Base-by-base conservation (phyloP, 2,797 vertebrate genomes). In the Muscicapa striata region DNA sequence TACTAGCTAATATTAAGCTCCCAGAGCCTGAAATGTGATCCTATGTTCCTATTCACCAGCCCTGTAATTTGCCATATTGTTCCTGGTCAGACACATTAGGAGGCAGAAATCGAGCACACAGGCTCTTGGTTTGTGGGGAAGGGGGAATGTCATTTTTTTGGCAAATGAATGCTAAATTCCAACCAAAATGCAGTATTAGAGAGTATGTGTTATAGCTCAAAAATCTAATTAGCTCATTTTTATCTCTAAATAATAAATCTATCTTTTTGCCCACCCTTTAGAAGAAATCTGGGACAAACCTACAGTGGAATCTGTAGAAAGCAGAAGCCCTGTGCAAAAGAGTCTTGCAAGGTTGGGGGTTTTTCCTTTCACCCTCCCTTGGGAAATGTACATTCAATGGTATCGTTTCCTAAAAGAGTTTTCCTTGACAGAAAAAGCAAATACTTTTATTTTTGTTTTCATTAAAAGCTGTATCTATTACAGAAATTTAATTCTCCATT, bases 401-500 rank as follows among this genome's bases (percentile, higher is more conserved):
- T 78, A 72, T 72, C 2, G 11, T 74, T 92, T 89, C 72, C 77
- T 95, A 58, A 82, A 91, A 87, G 64, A 68, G 24, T 75, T 87
- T 85, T 93, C 51, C 58, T 85, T 89, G 72, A 52, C 84, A 93
- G 85, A 70, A 75, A 68, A 90, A 83, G 21, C 54, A 83, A 72
- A 63, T 17, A 46, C 13, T 48, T 59, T 41, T 82, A 73, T 86
- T 81, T 34, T 68, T 54, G 38, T 49, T 59, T 8, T 38, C 5
- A 3, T 91, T 87, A 74, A 67, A 85, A 93, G 59, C 68, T 54
- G 41, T 90, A 91, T 91, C 77, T 90, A 27, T 87, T 91, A 64
- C 46, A 79, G 78, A 81, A 84, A 85, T 94, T 62, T 91, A 79
- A 94, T 93, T 95, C 73, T 89, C 69, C 85, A 59, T 93, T 96